Conservation (phyloP, 2,888 invertebrate species). For the Cyclophora punctaria region DNA sequence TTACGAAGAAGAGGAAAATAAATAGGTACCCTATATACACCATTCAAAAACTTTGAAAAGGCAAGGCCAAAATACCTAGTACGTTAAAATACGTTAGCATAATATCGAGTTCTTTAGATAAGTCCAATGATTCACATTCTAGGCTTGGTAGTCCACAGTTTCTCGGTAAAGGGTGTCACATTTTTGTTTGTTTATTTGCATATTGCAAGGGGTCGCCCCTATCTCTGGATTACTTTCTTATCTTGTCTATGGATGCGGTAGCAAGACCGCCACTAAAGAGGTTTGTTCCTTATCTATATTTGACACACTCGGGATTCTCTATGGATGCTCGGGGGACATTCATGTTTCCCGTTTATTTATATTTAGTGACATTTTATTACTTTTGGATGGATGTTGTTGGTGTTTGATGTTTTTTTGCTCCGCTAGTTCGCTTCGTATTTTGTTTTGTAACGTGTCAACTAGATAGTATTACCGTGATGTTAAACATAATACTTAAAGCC, state of each 20-base stretch:
- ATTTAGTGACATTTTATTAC: not conserved
- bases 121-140: not conserved
- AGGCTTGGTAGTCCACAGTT: not conserved
- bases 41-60: too few species aligned
- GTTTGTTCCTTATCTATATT: conserved; percentile 27
- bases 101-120: not conserved
- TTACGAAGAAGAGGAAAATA: too few species aligned
- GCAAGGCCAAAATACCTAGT: too few species aligned
- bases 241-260: conserved; percentile 34
- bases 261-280: conserved; percentile 28
- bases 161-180: conserved; percentile 2
- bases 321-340: conserved; percentile 16
- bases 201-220: conserved; percentile 20
- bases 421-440: not conserved
- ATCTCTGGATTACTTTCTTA: conserved; percentile 29
- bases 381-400: not conserved
- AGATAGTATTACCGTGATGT: not conserved
- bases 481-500: not conserved
- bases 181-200: conserved; percentile 17
- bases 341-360: conserved; percentile 9
- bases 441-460: not conserved
- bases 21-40: too few species aligned
- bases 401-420: not conserved
- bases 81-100: too few species aligned
- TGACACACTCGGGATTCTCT: conserved; percentile 25